Percentiles rank a stretch among this genome's conserved stretches.
These are phyloP conservation scores for Euthynnus affinis DNA, from an alignment of 2,797 vertebrate genomes.

Conservation along the genomic window DNA sequence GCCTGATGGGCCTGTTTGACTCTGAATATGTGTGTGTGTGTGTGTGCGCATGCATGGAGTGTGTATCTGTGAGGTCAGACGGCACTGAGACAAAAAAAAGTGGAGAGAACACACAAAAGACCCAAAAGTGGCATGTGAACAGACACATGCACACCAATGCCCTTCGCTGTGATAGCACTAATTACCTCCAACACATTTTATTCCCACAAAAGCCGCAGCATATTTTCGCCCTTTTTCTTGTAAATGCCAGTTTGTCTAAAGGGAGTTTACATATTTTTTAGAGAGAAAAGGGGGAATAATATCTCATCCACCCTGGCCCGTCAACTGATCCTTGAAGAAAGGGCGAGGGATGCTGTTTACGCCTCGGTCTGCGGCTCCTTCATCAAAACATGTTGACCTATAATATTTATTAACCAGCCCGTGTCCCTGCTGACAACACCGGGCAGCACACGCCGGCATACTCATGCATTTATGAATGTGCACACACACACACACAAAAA, in stretches of 20 bases:
- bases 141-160: conserved; percentile 31
- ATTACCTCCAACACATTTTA: conserved; percentile 76
- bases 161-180: conserved; percentile 71
- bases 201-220: conserved; percentile 66
- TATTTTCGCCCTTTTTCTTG: conserved; percentile 62
- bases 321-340: conserved; percentile 67
- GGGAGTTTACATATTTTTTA: conserved; percentile 63
- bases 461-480: conserved; percentile 75
- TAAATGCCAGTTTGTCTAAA: conserved; percentile 77
- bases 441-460: conserved; percentile 47
- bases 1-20: conserved; percentile 66
- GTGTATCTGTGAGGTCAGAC: conserved; percentile 17
- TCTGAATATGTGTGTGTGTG: conserved; percentile 17
- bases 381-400: conserved; percentile 82
- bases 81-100: too few species aligned
- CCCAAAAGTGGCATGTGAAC: conserved; percentile 29
- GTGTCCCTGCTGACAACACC: conserved; percentile 62
- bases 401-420: conserved; percentile 78
- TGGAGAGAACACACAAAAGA: conserved; percentile 2
- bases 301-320: conserved; percentile 56
- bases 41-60: too few species aligned
- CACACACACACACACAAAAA: conserved; percentile 42
- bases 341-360: conserved; percentile 59
- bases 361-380: conserved; percentile 64
- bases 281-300: conserved; percentile 67